Conservation (phyloP, 2,888 invertebrate genomes). For the Ophion costatus region DNA sequence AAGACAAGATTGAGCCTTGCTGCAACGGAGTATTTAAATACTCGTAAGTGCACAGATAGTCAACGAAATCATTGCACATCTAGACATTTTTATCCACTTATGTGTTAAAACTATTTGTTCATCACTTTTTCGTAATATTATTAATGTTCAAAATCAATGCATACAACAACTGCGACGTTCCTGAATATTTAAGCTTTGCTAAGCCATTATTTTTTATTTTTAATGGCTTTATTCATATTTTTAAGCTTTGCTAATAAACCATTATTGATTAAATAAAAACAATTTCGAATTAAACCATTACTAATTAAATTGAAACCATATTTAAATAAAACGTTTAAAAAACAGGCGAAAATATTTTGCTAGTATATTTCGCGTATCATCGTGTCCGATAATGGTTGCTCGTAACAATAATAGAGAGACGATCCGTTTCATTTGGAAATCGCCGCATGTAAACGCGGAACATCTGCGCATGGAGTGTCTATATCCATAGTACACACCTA, state of each 20-base stretch:
- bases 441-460: background rate
- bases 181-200: background rate
- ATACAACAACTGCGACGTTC: background rate
- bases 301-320: background rate
- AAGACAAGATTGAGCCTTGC: too few species aligned
- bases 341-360: background rate
- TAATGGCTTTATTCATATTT: too few species aligned
- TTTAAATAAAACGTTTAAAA: background rate
- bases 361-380: background rate
- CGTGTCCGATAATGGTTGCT: background rate
- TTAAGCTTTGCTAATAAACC: too few species aligned
- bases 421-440: slow-evolving; percentile 1
- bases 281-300: too few species aligned
- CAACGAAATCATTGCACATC: too few species aligned
- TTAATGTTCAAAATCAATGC: background rate
- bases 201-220: too few species aligned
- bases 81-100: too few species aligned
- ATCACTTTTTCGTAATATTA: too few species aligned
- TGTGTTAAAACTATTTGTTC: too few species aligned
- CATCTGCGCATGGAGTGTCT: slow-evolving; percentile 4
- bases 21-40: too few species aligned
- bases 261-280: background rate
- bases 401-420: slow-evolving; percentile 2
- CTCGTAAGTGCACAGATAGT: too few species aligned
- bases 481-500: slow-evolving; percentile 11